Evolutionary conservation across 1,140 invertebrate genomes (phyloP), one percentile per base, ranked within the genome.

Genomic region (Mercenaria mercenaria): DNA sequence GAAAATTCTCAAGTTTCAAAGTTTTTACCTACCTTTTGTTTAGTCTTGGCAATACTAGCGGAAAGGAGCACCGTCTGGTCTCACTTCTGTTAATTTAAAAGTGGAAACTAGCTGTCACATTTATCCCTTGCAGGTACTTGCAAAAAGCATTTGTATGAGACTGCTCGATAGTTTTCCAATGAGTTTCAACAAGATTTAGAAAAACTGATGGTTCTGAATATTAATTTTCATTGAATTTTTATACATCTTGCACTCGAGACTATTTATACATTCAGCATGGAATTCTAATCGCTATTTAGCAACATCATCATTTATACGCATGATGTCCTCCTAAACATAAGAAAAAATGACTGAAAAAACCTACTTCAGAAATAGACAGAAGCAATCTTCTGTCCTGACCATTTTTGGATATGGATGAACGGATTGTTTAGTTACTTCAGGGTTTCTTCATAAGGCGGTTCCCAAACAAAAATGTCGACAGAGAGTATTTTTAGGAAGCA

Each of bases 171-270:
- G 64, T 52, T 18, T 32, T 32, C 88, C 88, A 89, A n/a, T 89
- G 88, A 4, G 79, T 89, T 64, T 89, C 37, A 23, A 89, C 56
- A 23, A 89, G 56, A 61, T 89, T 89, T n/a, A 77, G 34, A 10
- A 89, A 47, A 79, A 82, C 32, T 90, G 82, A 77, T 91, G 88
- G n/a, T 74, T 81, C 79, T 91, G 74, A 34, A 91, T 34, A 50
- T 91, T 86, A 18, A 85, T 50, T 29, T 89, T 91, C 82, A 90
- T 89, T 11, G 56, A 77, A 26, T 85, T 77, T 52, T 90, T 77
- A 47, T 89, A 90, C 76, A 91, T 86, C 26, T 83, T 89, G 52
- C 82, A 91, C 43, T 91, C 91, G 59, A 90, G n/a, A 8, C 74
- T 29, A 67, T 91, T 91, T 39, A 91, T 87, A 13, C 83, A 76